phyloP scores from a whole-genome alignment of 2,113 vertebrate species.

The Pimephales promelas region DNA sequence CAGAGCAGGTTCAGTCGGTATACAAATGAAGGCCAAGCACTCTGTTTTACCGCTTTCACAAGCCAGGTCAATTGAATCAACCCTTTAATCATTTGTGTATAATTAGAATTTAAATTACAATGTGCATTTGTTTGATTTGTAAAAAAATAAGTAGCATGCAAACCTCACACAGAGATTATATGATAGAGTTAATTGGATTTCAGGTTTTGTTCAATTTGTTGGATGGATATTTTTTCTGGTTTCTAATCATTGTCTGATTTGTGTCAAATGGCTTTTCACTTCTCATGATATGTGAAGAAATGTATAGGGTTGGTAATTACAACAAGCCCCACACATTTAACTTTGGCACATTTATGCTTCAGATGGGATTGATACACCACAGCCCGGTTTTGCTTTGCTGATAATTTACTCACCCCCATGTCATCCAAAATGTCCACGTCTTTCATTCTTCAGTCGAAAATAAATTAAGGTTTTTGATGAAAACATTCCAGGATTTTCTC shows the following conservation, averaged over 20 bases:
- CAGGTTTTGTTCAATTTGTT: not conserved
- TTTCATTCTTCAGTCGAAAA: too few relatives aligned
- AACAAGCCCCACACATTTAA: too few relatives aligned
- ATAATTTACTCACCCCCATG: too few relatives aligned
- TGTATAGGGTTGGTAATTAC: not conserved
- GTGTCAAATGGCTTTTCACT: not conserved
- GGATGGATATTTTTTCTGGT: not conserved
- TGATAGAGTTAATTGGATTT: constrained; percentile 41
- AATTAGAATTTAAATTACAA: constrained; percentile 58
- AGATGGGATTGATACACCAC: too few relatives aligned
- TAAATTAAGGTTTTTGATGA: too few relatives aligned
- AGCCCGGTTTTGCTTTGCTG: too few relatives aligned
- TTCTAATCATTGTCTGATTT: not conserved
- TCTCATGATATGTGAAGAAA: not conserved
- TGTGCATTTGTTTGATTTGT: constrained; percentile 54
- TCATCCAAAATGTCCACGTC: too few relatives aligned
- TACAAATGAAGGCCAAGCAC: constrained; percentile 63
- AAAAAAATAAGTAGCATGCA: constrained; percentile 52
- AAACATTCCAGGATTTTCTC: too few relatives aligned
- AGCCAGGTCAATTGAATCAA: not conserved
- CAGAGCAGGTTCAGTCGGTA: not conserved
- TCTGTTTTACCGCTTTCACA: not conserved
- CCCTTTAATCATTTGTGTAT: constrained; percentile 46
- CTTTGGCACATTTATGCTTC: too few relatives aligned
- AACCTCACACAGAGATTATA: constrained; percentile 15